Evolutionary conservation across 2,797 vertebrate species (phyloP).

Genomic region (Aeoliscus strigatus): DNA sequence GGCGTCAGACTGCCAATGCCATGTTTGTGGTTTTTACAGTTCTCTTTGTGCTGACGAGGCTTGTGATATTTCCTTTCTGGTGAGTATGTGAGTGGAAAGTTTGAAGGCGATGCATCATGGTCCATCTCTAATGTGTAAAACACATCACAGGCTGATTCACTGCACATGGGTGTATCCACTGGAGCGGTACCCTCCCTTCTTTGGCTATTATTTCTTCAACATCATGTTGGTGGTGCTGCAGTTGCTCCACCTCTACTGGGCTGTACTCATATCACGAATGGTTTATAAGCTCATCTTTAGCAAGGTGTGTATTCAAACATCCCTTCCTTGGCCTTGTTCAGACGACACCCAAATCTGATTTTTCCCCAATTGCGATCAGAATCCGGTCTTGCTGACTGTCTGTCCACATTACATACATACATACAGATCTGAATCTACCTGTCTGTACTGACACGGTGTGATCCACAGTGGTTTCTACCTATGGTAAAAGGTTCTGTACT

Average conservation of each 20-base stretch:
- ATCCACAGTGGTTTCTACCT: no score
- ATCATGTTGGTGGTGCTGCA: slow-evolving; percentile 77
- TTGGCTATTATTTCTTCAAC: slow-evolving; percentile 87
- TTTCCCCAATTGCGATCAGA: no score
- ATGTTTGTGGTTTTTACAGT: slow-evolving; percentile 83
- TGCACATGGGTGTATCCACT: slow-evolving; percentile 80
- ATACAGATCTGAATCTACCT: no score
- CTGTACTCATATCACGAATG: slow-evolving; percentile 80
- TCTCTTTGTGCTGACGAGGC: slow-evolving; percentile 81
- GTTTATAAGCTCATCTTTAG: slow-evolving; percentile 78
- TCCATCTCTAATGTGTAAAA: neutral
- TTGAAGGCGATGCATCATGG: neutral
- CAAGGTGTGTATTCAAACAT: slow-evolving; percentile 70
- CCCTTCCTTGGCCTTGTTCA: no score
- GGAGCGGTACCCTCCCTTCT: slow-evolving; percentile 74
- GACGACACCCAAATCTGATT: no score
- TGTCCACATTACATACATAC: no score
- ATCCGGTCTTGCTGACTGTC: no score
- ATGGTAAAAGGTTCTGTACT: no score
- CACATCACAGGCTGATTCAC: slow-evolving; percentile 80
- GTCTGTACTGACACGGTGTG: no score
- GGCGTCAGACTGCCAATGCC: slow-evolving; percentile 76
- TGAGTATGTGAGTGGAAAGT: slow-evolving; percentile 63
- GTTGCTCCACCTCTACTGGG: slow-evolving; percentile 87
- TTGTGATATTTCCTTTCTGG: slow-evolving; percentile 90